phyloP scores from a whole-genome alignment of 2,888 invertebrate species.

The Pelosia muscerda region DNA sequence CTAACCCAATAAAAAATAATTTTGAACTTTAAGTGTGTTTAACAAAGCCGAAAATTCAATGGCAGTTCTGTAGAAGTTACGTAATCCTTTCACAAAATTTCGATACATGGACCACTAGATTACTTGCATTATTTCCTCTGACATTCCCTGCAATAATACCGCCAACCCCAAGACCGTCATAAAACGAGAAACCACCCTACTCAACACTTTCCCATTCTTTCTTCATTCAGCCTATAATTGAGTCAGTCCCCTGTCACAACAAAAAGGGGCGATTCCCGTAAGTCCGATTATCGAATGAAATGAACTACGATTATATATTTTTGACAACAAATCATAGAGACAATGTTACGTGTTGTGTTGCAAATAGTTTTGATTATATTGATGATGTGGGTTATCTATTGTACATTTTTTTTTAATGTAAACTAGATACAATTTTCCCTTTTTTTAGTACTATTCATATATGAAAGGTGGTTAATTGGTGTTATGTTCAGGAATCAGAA shows the following conservation, averaged over 20 bases:
- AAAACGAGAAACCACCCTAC: conserved; percentile 45
- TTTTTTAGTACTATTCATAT: too few species aligned
- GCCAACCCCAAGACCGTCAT: conserved; percentile 36
- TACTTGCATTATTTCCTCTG: conserved; percentile 41
- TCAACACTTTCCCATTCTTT: conserved; percentile 35
- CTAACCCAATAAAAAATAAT: too few species aligned
- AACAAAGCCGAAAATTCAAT: too few species aligned
- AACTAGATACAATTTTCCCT: too few species aligned
- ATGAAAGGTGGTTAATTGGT: too few species aligned
- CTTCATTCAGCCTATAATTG: conserved; percentile 42
- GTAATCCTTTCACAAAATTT: conserved; percentile 22
- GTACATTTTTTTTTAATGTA: neutral
- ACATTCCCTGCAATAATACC: conserved; percentile 29
- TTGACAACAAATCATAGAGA: conserved; percentile 41
- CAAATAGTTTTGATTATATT: conserved; percentile 38
- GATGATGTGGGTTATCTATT: conserved; percentile 20
- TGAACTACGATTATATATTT: conserved; percentile 32
- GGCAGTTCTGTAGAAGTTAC: neutral
- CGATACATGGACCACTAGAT: conserved; percentile 33
- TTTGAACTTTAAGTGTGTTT: too few species aligned
- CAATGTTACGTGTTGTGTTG: conserved; percentile 37
- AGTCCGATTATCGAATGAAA: conserved; percentile 42
- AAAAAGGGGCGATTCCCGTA: conserved; percentile 32
- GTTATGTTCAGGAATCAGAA: too few species aligned
- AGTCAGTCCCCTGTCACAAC: conserved; percentile 39